Base-by-base conservation (phyloP, 2,888 invertebrate species). In the Hirtodrosophila cameraria region DNA sequence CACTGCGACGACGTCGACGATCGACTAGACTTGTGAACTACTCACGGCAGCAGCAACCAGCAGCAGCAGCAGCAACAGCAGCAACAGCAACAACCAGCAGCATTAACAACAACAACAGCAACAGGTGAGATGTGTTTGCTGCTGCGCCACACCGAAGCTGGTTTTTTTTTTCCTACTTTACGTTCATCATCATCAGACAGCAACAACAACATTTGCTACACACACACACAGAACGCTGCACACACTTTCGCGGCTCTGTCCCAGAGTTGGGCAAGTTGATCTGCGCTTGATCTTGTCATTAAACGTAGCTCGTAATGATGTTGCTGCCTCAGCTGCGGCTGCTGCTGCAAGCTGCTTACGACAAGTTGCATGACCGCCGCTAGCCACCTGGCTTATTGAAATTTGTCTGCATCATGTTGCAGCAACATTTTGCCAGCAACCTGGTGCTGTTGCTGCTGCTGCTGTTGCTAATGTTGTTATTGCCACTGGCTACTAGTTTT, bases 201-300 rank as follows among this genome's bases (percentile, higher is more conserved):
- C 72, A 63, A 50, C 64, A 68, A 74, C 76, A 74, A 58, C 75
- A 82, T 74, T 85, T 69, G 55, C 87, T 71, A 64, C 49, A 60
- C 25, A 45, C 57, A 53, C 31, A 55, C 58, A 48, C 18, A 35
- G n/a, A n/a, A n/a, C n/a, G n/a, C 23, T 11, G 18, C 31, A 58
- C 28, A 64, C 54, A 63, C 63, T 64, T 62, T 65, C 57, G 52
- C 53, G 33, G 55, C 62, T 58, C 16, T 49, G 36, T 53, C 36
- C 31, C 42, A 49, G 57, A 60, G 64, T 54, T 75, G 70, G 62
- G 55, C 28, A 50, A 71, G 59, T 69, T 77, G 87, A 79, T 84
- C 82, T 84, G 75, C 68, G 86, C 83, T 83, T 85, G 87, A 88
- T 87, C 88, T 87, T 88, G 87, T 88, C 88, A 88, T 88, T 87